These are phyloP conservation scores for Lapara coniferarum DNA, from an alignment of 2,888 invertebrate species.

Conservation along the genomic window DNA sequence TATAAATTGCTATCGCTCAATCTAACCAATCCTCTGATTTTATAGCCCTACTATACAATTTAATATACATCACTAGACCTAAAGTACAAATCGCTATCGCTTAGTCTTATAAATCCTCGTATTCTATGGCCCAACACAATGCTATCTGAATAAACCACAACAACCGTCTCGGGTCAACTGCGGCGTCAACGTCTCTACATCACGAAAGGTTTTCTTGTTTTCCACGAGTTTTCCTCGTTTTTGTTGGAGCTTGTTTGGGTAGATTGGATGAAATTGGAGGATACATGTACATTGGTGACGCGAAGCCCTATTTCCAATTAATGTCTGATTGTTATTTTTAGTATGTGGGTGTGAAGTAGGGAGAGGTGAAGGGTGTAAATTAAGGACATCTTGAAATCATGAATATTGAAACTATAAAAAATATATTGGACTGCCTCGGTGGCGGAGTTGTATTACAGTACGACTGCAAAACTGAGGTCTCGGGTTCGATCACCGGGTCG, in stretches of 20 bases:
- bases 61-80: too few relatives aligned
- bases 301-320: background rate
- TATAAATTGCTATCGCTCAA: background rate
- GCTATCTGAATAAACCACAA: constrained; percentile 42
- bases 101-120: background rate
- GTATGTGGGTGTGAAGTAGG: background rate
- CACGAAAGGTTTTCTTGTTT: constrained; percentile 8
- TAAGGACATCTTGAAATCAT: too few relatives aligned
- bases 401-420: too few relatives aligned
- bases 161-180: constrained; percentile 41
- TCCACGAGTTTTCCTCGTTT: background rate
- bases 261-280: constrained; percentile 17
- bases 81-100: background rate
- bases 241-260: constrained; percentile 18
- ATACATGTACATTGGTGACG: background rate
- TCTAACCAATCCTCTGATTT: too few relatives aligned
- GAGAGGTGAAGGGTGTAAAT: background rate
- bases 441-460: too few relatives aligned
- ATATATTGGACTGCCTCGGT: too few relatives aligned
- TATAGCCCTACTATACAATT: too few relatives aligned
- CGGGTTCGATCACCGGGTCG: too few relatives aligned
- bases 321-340: background rate
- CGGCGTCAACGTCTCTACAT: constrained; percentile 27
- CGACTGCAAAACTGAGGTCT: too few relatives aligned
- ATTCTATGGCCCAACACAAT: constrained; percentile 2